Conservation (phyloP, 2,797 vertebrate genomes). For the Capromys pilorides region DNA sequence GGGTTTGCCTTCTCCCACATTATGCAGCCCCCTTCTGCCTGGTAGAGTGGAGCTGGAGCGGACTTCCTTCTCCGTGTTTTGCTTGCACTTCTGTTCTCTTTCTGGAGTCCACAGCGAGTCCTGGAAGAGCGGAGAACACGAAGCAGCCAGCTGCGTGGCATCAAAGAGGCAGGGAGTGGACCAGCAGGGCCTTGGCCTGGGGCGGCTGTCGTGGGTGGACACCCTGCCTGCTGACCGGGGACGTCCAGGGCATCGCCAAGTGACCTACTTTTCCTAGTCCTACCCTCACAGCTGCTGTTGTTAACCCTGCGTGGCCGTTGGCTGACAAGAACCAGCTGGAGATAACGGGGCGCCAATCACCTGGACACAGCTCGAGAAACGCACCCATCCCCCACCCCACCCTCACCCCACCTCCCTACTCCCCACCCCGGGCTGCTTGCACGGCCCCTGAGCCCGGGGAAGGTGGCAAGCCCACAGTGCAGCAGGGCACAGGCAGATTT, state of each 20-base stretch:
- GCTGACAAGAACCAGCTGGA: neutral
- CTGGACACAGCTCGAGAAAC: neutral
- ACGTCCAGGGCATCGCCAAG: neutral
- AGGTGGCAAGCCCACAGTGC: conserved; percentile 51
- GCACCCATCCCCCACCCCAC: neutral
- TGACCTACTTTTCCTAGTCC: conserved; percentile 13
- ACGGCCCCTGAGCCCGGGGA: neutral
- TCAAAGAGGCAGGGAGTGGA: neutral
- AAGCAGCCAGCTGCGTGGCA: neutral
- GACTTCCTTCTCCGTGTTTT: neutral
- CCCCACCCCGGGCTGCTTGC: neutral
- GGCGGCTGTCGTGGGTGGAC: neutral
- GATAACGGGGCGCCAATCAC: neutral
- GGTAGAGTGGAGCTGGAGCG: neutral
- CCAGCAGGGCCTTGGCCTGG: neutral
- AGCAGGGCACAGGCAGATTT: conserved; percentile 63
- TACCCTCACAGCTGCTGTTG: conserved; percentile 33
- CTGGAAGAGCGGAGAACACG: neutral
- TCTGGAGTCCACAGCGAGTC: neutral
- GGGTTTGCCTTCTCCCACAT: neutral
- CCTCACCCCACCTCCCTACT: no score
- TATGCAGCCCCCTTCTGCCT: no score
- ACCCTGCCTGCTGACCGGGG: conserved; percentile 29
- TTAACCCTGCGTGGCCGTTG: conserved; percentile 15
- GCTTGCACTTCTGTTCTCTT: neutral